Evolutionary conservation across 2,888 invertebrate species (phyloP), one percentile per base, ranked within the genome.

Genomic region (Cheiracanthium punctorium): DNA sequence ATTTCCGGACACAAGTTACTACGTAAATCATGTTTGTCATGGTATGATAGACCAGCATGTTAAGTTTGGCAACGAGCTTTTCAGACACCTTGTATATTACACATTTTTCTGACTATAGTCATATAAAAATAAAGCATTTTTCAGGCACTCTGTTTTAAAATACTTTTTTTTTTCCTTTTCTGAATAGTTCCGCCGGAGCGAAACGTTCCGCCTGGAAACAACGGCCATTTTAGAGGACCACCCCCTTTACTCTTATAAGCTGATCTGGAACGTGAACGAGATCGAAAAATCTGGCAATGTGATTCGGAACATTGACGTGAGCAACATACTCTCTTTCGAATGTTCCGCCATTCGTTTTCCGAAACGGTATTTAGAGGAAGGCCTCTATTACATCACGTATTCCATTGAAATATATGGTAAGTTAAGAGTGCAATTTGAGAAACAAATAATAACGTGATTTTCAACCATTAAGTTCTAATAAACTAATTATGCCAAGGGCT

Each of bases 131-230:
- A n/a, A n/a, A n/a, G n/a, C n/a, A n/a, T n/a, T n/a, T n/a, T n/a
- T n/a, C n/a, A n/a, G n/a, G n/a, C n/a, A n/a, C n/a, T n/a, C n/a
- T n/a, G n/a, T n/a, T n/a, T n/a, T 37, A 10, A 37, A 37, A 37
- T 37, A 37, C 4, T 37, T 37, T 37, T 10, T 10, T 37, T 7
- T 37, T 7, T 37, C 5, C 14, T 48, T 48, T 48, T 12, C 17
- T 58, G 1, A 20, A 48, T 24, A 86, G 86, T 79, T 58, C n/a
- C 70, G 32, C 14, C 29, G 76, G 24, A 65, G 75, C n/a, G 86
- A 86, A 1, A 86, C 72, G 0, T 86, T 86, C 20, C 41, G 86
- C 4, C 28, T 86, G 48, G 86, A 86, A 30, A 86, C 86, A 5
- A 86, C 86, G 4, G 86, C 86, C 0, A 33, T 71, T 20, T 37